Evolutionary conservation across 2,888 invertebrate genomes (phyloP), one percentile per base, ranked within the genome.

Genomic region (Phyllotreta cruciferae): DNA sequence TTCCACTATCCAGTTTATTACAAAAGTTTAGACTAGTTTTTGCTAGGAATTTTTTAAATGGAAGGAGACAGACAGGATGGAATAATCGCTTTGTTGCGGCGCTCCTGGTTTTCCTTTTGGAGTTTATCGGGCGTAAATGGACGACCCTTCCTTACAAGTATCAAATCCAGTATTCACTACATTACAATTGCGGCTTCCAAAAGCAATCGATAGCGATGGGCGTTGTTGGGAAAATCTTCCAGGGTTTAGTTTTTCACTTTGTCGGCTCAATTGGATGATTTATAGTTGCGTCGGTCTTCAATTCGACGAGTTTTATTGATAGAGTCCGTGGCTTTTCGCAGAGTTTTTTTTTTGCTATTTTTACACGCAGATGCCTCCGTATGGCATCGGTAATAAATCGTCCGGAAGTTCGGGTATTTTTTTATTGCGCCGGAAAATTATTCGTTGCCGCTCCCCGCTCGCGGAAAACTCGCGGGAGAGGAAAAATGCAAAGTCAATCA

Each of bases 91-190:
- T 24, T 24, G 24, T 24, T 41, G 50, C 6, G 13, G 8, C 52
- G 52, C 52, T 13, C 13, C 11, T 52, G 52, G 24, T 36, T 37
- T 37, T 34, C 37, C 38, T 52, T 52, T 11, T 24, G 24, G 38
- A 58, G 60, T 66, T 53, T 57, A 58, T 45, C 52, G 60, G 66
- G 64, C 68, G 63, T 66, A 63, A 69, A 69, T 64, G 56, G 65
- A 60, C 56, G 62, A 63, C 68, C 64, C 62, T 63, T 62, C 49
- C 36, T 52, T 7, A 24, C 24, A 24, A 37, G 67, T 65, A 67
- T 67, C 63, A 58, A 61, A 62, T 60, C 60, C 63, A 50, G 55
- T 57, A 60, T 56, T 24, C 24, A 24, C 24, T 24, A 24, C 24
- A 24, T 24, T 55, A 60, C 63, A 54, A 55, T 63, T 63, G 56